Base-by-base conservation (phyloP, 2,113 vertebrate species). In the Xiphophorus maculatus region DNA sequence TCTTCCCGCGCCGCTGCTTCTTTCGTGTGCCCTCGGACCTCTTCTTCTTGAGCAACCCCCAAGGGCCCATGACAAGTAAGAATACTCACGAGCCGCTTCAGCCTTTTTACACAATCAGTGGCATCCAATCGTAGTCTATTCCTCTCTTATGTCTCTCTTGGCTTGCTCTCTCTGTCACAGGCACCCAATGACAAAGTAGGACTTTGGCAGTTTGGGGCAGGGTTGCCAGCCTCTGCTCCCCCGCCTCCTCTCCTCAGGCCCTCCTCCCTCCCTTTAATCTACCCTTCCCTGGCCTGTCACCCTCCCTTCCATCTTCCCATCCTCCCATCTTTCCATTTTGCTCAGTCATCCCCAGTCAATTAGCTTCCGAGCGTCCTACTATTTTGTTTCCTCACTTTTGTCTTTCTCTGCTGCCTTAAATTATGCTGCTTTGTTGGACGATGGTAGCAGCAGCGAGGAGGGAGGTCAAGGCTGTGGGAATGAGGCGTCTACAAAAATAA, bases 151-250 rank as follows among this genome's bases (percentile, higher is more conserved):
- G 78, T 84, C 83, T 87, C 79, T 79, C 88, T 82, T 87, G 85
- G 83, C 88, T 91, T 78, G 32, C 77, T 86, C 84, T 74, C 83
- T 76, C 81, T 86, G 91, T 91, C 91, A 89, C 89, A 90, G 78
- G 81, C 84, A 89, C 88, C 89, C 85, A 91, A 87, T 91, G 91
- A 93, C 90, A 92, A 89, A 90, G 84, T 88, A 90, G 73, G 78
- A 81, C 86, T 93, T 93, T 93, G 89, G 90, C 91, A 93, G 51
- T 85, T 91, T 89, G 83, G 90, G 88, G 91, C 88, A 91, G 90
- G 87, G 87, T 94, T 94, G 92, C 91, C 92, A 92, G 90, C 89
- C 92, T 92, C 88, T 84, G 79, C 93, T 94, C 91, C 87, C 88
- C 91, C 89, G 86, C 89, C 86, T 83, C 83, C 80, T 85, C 75